Evolutionary conservation across 1,140 invertebrate genomes (phyloP), one percentile per base, ranked within the genome.

Genomic region (Mercenaria mercenaria): DNA sequence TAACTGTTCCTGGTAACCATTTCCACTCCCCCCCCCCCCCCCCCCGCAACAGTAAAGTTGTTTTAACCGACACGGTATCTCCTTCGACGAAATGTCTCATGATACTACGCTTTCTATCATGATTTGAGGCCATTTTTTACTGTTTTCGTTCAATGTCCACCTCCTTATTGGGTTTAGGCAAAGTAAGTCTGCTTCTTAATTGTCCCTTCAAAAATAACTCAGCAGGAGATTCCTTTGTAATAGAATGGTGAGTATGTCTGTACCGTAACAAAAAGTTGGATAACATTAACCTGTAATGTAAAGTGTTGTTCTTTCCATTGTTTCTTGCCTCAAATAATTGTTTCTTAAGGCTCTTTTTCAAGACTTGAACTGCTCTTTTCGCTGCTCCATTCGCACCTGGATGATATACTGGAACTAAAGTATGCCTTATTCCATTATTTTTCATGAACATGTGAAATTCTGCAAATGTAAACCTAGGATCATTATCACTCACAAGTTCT

Each of bases 401-500:
- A 43, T 85, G 81, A 37, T 77, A 88, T 6, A 69, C 72, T 32
- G 83, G 59, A n/a, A 50, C 69, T 18, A 79, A 67, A 23, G 87
- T 89, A n/a, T n/a, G n/a, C n/a, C n/a, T n/a, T n/a, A n/a, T n/a
- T n/a, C n/a, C n/a, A n/a, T n/a, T n/a, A n/a, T n/a, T n/a, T n/a
- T n/a, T n/a, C n/a, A n/a, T n/a, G n/a, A n/a, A n/a, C n/a, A n/a
- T n/a, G n/a, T n/a, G 29, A 80, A 96, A 96, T 81, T 93, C 92
- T 15, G 83, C 50, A 32, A 92, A 93, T 4, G 76, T 92, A 72
- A 96, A 96, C 52, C 92, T 91, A 1, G 94, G 92, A 23, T 94
- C 94, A 81, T 96, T 96, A 52, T 96, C 95, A 0, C 86, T 91
- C 10, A 96, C 93, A 18, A 96, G 85, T 32, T 90, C 37, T 59